Evolutionary conservation across 2,888 invertebrate genomes (phyloP).

Genomic region (Zootermopsis nevadensis): DNA sequence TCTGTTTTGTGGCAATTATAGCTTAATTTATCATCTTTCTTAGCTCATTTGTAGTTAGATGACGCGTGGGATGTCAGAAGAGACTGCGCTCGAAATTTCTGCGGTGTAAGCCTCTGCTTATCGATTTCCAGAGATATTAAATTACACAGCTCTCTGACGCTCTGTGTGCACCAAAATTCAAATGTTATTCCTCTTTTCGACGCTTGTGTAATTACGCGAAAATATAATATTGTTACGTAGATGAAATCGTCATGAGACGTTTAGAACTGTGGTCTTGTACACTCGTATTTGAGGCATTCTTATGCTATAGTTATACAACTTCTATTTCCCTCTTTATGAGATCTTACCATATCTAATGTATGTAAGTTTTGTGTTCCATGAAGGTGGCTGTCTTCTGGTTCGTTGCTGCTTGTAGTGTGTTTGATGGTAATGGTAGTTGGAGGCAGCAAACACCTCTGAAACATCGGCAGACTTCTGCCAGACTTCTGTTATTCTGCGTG

Average conservation of each 20-base stretch:
- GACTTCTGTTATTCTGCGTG: no score
- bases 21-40: conserved; percentile 25
- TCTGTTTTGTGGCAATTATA: conserved; percentile 9
- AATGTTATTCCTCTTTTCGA: neutral
- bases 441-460: no score
- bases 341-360: no score
- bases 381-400: no score
- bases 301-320: no score
- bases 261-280: neutral
- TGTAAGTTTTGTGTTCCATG: no score
- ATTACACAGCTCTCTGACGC: neutral
- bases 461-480: no score
- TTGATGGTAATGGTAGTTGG: no score
- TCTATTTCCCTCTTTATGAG: no score
- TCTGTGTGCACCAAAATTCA: neutral
- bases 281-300: neutral
- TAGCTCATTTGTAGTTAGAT: conserved; percentile 6
- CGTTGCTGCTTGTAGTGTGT: no score
- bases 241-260: neutral
- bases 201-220: neutral
- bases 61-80: neutral
- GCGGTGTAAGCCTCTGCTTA: neutral
- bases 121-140: conserved; percentile 6
- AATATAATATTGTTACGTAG: neutral
- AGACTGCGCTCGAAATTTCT: neutral